Evolutionary conservation across 2,113 vertebrate genomes (phyloP), one percentile per base, ranked within the genome.

Genomic region (Noturus placidus): DNA sequence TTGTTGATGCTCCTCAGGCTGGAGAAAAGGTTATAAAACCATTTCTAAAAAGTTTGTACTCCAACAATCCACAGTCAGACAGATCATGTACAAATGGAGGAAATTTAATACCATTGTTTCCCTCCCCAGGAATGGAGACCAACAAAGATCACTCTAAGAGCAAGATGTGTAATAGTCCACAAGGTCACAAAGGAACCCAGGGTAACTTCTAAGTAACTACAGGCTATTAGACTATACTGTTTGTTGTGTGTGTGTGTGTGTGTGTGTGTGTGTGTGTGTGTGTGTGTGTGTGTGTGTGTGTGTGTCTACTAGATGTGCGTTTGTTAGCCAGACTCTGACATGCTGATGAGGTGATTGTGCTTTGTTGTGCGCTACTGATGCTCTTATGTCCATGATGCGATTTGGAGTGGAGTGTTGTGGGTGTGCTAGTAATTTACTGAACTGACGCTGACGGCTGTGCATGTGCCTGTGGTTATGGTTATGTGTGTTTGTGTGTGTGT

Each of bases 321-420:
- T 63, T 59, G 13, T 13, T 50, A 17, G 14, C 6, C 54, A 42
- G 54, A 22, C 69, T 87, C 67, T 72, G 78, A 82, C 52, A 82
- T 82, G 54, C 79, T 87, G 80, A 83, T 87, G 67, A 87, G 86
- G 86, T 74, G 79, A 67, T 57, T 54, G 77, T 70, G 46, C 61
- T 81, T 70, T 87, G 85, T 87, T 87, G 63, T 80, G 46, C 22
- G 63, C 63, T 72, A 20, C 25, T 63, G 54, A 76, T 50, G 79
- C 79, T 70, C 80, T 87, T 87, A 83, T 57, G 69, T 74, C 35
- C 54, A 63, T 83, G 80, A 83, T 82, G 86, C 82, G 80, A 87
- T 87, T 50, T 74, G 69, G 54, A 76, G 67, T 82, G 65, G 46
- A 78, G 35, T 77, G 84, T 69, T 87, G 86, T 87, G 86, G 79